A percentile compares a stretch with the other conserved stretches of the same genome.
Evolutionary conservation across 2,797 vertebrate species (phyloP).

Genomic region (Myotis daubentonii): DNA sequence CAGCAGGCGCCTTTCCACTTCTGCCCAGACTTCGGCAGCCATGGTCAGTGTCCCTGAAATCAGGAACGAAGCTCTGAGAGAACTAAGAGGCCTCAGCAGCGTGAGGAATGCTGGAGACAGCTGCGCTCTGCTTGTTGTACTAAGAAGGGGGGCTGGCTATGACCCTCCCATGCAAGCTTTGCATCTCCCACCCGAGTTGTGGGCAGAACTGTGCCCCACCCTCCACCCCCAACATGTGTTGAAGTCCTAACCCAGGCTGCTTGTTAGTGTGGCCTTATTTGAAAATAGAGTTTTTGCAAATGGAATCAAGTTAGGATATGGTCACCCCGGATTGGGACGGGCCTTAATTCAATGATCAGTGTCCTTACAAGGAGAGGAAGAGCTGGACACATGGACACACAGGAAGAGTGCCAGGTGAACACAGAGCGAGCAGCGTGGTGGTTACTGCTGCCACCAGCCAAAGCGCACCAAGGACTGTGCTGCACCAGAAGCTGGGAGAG

Average conservation of each 20-base stretch:
- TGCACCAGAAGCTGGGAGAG: not conserved
- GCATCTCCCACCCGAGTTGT: not conserved
- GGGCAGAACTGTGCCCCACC: not conserved
- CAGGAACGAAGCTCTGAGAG: not conserved
- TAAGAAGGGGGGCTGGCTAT: not conserved
- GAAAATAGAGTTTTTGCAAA: not conserved
- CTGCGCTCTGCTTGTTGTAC: not conserved
- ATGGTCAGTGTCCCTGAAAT: not conserved
- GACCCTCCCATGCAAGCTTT: not conserved
- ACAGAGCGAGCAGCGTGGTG: not conserved
- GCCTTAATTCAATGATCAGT: not conserved
- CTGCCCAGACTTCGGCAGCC: not conserved
- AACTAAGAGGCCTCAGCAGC: not conserved
- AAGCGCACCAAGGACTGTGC: not conserved
- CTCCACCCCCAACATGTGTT: fast-evolving
- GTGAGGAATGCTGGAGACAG: not conserved
- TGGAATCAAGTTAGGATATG: not conserved
- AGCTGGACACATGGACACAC: not conserved
- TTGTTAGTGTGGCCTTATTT: not conserved
- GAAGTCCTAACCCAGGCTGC: not conserved
- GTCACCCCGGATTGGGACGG: not conserved
- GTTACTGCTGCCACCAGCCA: too few relatives aligned
- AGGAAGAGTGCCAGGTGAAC: too few relatives aligned
- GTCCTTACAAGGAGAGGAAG: not conserved
- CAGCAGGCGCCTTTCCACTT: not conserved